Percentiles rank a stretch among this genome's conserved stretches.
phyloP scores from a whole-genome alignment of 2,888 invertebrate genomes.

The Pseudococcus longispinus region DNA sequence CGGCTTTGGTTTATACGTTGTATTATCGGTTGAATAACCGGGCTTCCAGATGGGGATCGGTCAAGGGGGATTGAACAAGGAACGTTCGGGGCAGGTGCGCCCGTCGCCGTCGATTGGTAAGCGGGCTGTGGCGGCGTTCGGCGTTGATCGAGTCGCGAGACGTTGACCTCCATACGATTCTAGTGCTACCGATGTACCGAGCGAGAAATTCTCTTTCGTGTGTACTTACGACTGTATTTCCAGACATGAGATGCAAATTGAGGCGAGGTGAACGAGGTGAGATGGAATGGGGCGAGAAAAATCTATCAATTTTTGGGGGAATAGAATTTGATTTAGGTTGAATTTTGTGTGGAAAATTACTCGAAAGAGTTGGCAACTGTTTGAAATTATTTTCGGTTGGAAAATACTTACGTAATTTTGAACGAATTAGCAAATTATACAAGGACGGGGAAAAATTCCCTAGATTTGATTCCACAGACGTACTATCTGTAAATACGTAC shows the following conservation, averaged over 20 bases:
- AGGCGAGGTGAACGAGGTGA: too few species aligned
- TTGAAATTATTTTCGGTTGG: neutral
- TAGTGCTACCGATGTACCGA: slow-evolving; percentile 21
- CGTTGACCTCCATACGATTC: slow-evolving; percentile 52
- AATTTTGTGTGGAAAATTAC: neutral
- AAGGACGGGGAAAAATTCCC: too few species aligned
- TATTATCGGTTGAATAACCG: slow-evolving; percentile 53
- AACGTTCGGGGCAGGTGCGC: slow-evolving; percentile 52
- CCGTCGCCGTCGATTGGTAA: slow-evolving; percentile 47
- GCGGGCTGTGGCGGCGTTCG: slow-evolving; percentile 30
- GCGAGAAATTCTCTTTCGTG: slow-evolving; percentile 33
- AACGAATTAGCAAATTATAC: neutral
- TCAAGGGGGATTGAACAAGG: slow-evolving; percentile 33
- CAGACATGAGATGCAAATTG: neutral
- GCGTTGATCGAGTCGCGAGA: slow-evolving; percentile 52
- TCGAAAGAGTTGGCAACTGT: neutral
- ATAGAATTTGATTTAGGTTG: neutral
- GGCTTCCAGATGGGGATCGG: slow-evolving; percentile 44
- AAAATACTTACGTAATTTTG: neutral
- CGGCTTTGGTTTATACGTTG: slow-evolving; percentile 46
- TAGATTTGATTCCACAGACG: too few species aligned
- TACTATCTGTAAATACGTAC: too few species aligned
- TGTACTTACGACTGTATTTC: neutral
- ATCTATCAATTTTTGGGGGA: too few species aligned
- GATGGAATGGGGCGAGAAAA: too few species aligned